These are phyloP conservation scores for Telenomus remus DNA, from an alignment of 1,140 invertebrate species.

Conservation along the genomic window DNA sequence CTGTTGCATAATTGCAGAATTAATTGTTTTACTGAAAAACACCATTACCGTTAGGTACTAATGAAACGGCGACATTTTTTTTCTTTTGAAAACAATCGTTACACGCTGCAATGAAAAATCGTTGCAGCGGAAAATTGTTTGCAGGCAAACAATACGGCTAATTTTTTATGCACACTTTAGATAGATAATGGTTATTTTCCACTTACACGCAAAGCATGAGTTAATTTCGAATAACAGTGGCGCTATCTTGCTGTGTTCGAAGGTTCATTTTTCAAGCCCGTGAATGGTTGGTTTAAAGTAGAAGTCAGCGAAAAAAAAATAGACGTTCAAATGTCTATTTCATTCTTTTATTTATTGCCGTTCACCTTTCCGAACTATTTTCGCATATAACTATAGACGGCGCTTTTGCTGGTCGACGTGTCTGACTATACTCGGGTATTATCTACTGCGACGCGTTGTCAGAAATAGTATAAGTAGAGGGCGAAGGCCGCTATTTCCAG, in stretches of 20 bases:
- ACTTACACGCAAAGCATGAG: slow-evolving; percentile 23
- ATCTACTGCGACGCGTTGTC: slow-evolving; percentile 46
- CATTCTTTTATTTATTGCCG: background rate
- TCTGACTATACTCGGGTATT: slow-evolving; percentile 45
- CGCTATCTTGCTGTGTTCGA: slow-evolving; percentile 16
- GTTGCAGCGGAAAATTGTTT: background rate
- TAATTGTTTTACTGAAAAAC: background rate
- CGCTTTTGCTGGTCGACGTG: slow-evolving; percentile 25
- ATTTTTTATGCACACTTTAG: slow-evolving; percentile 9
- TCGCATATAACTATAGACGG: background rate
- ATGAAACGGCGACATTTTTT: no score
- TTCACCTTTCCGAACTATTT: background rate
- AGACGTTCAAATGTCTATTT: background rate
- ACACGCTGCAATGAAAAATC: background rate
- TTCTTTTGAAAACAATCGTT: no score
- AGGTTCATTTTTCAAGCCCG: slow-evolving; percentile 1
- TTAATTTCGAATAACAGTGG: slow-evolving; percentile 21
- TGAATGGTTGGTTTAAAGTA: background rate
- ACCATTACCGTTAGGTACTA: no score
- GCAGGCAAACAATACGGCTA: slow-evolving; percentile 2
- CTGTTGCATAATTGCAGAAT: background rate
- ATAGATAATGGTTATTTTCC: slow-evolving; percentile 28
- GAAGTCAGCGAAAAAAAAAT: background rate
- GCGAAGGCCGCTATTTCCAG: slow-evolving; percentile 28
- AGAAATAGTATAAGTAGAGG: slow-evolving; percentile 18